A percentile compares a stretch with the other conserved stretches of the same genome.
Conservation (phyloP, 1,140 invertebrate species). For the Pissodes strobi region DNA sequence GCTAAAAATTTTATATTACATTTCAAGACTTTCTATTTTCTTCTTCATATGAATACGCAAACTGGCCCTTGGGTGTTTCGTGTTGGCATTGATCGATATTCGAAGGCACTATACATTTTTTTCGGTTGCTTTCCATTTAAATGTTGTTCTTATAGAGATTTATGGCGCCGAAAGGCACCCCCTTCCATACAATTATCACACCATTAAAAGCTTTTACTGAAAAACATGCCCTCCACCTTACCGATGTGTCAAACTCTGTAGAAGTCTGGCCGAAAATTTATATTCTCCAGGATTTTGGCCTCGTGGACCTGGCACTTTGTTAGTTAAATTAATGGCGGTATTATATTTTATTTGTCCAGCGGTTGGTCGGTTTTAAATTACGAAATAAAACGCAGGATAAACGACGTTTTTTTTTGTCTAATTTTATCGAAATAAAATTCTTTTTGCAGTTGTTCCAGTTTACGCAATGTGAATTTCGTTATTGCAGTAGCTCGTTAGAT, state of each 20-base stretch:
- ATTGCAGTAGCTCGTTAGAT: too few species aligned
- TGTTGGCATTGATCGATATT: too few species aligned
- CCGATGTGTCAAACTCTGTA: conserved; percentile 36
- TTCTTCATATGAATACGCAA: too few species aligned
- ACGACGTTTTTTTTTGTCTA: conserved; percentile 27
- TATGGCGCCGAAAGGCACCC: conserved; percentile 4
- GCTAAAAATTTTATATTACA: too few species aligned
- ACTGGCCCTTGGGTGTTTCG: too few species aligned
- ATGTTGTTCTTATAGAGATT: background rate
- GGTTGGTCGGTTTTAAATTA: conserved; percentile 37
- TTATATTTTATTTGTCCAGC: conserved; percentile 39
- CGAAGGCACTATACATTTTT: too few species aligned
- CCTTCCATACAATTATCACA: conserved; percentile 28
- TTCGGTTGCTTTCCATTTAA: too few species aligned
- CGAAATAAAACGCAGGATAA: conserved; percentile 34
- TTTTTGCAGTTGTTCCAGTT: conserved; percentile 3
- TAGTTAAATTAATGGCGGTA: conserved; percentile 39
- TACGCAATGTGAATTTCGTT: background rate
- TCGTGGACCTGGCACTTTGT: conserved; percentile 37
- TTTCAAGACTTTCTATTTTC: too few species aligned
- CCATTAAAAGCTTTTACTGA: conserved; percentile 33
- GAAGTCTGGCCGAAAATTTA: conserved; percentile 36
- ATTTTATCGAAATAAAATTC: conserved; percentile 23
- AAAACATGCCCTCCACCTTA: conserved; percentile 34
- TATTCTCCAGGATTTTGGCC: conserved; percentile 35